Percentiles rank a stretch among this genome's conserved stretches.
These are phyloP conservation scores for Colletes gigas DNA, from an alignment of 1,140 invertebrate species.

Conservation along the genomic window DNA sequence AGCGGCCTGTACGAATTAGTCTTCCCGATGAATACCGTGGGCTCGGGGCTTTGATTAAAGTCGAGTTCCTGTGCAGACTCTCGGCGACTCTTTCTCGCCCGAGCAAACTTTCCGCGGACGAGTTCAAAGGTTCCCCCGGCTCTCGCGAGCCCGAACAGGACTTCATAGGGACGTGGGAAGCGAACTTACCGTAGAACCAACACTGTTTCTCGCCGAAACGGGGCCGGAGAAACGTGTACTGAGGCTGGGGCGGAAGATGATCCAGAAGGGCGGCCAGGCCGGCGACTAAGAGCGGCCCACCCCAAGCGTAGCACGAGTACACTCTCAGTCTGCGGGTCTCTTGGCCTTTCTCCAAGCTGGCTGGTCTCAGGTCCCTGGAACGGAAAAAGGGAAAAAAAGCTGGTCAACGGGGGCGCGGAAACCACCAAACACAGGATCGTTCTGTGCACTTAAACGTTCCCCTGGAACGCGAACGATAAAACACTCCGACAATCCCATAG, in stretches of 20 bases:
- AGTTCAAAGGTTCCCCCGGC: background rate
- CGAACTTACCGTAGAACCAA: conserved; percentile 88
- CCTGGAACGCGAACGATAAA: conserved; percentile 46
- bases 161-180: background rate
- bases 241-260: conserved; percentile 82
- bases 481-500: conserved; percentile 24
- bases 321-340: conserved; percentile 88
- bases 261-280: conserved; percentile 87
- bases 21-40: background rate
- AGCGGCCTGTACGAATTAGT: background rate
- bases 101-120: conserved; percentile 12
- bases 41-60: conserved; percentile 14
- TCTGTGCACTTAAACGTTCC: conserved; percentile 43
- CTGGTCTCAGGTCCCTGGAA: conserved; percentile 90
- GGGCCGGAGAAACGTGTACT: conserved; percentile 84
- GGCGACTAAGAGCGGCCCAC: conserved; percentile 87
- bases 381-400: conserved; percentile 22
- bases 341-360: conserved; percentile 90
- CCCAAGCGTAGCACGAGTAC: conserved; percentile 91
- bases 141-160: conserved; percentile 7
- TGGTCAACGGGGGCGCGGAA: conserved; percentile 15
- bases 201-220: conserved; percentile 88
- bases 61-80: background rate
- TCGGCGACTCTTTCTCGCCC: background rate
- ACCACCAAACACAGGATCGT: conserved; percentile 33